phyloP scores from a whole-genome alignment of 1,140 invertebrate genomes.

The Bombus breviceps region DNA sequence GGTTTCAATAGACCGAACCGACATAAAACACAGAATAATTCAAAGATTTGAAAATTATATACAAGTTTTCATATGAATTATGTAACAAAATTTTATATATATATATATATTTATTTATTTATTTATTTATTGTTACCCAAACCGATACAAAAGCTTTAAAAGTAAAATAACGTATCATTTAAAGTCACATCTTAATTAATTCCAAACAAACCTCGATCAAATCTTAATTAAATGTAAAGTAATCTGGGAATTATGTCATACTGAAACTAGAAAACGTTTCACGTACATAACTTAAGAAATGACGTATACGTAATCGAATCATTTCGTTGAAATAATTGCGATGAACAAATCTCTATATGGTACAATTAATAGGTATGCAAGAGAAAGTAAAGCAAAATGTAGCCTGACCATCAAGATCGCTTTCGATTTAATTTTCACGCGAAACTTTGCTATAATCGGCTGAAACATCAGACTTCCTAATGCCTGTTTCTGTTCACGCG shows the following conservation, averaged over 20 bases:
- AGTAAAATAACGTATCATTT: too few relatives aligned
- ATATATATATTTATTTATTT: too few relatives aligned
- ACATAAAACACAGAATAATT: too few relatives aligned
- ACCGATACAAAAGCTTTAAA: too few relatives aligned
- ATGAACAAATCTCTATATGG: slow-evolving; percentile 11
- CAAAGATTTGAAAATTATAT: too few relatives aligned
- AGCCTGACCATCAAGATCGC: not conserved
- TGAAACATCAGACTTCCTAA: slow-evolving; percentile 16
- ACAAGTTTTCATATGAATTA: too few relatives aligned
- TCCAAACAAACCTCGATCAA: too few relatives aligned
- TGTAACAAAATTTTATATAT: too few relatives aligned
- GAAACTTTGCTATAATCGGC: slow-evolving; percentile 24
- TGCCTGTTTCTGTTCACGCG: not conserved
- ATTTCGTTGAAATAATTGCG: not conserved
- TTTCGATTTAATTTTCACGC: slow-evolving; percentile 8
- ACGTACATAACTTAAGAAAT: not conserved
- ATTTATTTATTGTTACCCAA: too few relatives aligned
- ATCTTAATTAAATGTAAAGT: not conserved
- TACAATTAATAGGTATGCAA: slow-evolving; percentile 32
- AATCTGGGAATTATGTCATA: not conserved
- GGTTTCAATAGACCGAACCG: too few relatives aligned
- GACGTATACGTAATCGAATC: not conserved
- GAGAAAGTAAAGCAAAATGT: slow-evolving; percentile 36
- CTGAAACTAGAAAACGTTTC: not conserved
- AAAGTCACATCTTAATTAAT: too few relatives aligned